Percentiles rank a stretch among this genome's conserved stretches.
These are phyloP conservation scores for Cerastoderma edule DNA, from an alignment of 2,888 invertebrate species.

Conservation along the genomic window DNA sequence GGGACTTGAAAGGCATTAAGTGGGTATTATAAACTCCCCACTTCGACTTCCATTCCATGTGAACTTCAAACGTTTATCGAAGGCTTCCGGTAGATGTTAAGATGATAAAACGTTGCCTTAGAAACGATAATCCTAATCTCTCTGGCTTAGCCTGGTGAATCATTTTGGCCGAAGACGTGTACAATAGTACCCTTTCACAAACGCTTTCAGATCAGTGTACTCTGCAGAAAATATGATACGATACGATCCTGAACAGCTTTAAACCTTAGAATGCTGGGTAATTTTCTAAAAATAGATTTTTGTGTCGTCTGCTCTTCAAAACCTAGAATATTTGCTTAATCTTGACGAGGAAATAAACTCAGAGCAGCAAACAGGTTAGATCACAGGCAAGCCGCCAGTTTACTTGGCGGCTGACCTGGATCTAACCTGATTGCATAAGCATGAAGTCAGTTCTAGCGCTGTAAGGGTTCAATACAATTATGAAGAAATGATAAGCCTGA, in stretches of 20 bases:
- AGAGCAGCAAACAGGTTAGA: no score
- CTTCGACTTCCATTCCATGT: neutral
- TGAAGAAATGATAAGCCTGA: no score
- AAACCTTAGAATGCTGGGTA: neutral
- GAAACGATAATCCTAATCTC: neutral
- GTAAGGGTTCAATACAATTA: no score
- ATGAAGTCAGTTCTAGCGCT: no score
- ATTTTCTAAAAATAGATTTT: neutral
- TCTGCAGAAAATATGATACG: neutral
- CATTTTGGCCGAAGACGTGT: neutral
- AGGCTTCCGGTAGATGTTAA: neutral
- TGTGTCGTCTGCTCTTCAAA: neutral
- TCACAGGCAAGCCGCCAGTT: no score
- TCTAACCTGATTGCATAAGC: no score
- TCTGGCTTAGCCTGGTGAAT: neutral
- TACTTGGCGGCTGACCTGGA: no score
- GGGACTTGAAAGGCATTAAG: no score
- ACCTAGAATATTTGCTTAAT: no score
- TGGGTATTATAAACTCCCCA: neutral
- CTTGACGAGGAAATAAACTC: no score
- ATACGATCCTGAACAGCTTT: neutral
- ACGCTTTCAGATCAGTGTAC: neutral
- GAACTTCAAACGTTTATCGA: slow-evolving; percentile 10
- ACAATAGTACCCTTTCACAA: neutral
- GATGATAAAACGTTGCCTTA: slow-evolving; percentile 3